Conservation (phyloP, 2,113 vertebrate species). For the Salvator merianae region DNA sequence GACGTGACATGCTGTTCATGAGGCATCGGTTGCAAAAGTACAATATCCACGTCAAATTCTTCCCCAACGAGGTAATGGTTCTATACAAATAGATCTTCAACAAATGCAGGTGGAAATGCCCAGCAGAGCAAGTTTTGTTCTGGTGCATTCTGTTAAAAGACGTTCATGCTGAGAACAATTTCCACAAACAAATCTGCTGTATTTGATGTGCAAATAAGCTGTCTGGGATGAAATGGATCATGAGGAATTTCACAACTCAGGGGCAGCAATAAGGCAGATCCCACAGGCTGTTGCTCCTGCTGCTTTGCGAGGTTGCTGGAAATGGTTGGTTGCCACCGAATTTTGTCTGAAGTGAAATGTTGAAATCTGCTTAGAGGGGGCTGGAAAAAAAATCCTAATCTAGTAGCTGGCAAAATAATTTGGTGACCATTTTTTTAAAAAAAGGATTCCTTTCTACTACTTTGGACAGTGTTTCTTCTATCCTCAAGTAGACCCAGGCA, state of each 20-base stretch:
- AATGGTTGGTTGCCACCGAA: background rate
- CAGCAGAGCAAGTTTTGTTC: background rate
- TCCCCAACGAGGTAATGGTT: constrained; percentile 84
- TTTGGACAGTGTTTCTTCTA: too few species aligned
- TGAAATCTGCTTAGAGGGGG: background rate
- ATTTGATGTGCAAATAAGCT: background rate
- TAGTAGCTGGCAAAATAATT: background rate
- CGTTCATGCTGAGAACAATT: background rate
- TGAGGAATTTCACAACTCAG: too few species aligned
- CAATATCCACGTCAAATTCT: constrained; percentile 78
- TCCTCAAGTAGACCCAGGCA: too few species aligned
- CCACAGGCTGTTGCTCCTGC: background rate
- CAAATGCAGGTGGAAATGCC: background rate
- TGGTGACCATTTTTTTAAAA: background rate
- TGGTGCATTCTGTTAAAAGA: background rate
- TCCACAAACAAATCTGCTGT: background rate
- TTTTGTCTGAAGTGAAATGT: background rate
- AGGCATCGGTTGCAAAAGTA: constrained; percentile 80
- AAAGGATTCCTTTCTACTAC: too few species aligned
- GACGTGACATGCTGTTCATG: constrained; percentile 78
- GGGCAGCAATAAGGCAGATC: background rate
- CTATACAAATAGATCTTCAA: background rate
- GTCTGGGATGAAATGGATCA: too few species aligned
- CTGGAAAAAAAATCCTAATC: background rate
- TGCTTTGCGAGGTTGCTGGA: background rate